A percentile compares a stretch with the other conserved stretches of the same genome.
Evolutionary conservation across 2,888 invertebrate species (phyloP).

Genomic region (Timandra comae): DNA sequence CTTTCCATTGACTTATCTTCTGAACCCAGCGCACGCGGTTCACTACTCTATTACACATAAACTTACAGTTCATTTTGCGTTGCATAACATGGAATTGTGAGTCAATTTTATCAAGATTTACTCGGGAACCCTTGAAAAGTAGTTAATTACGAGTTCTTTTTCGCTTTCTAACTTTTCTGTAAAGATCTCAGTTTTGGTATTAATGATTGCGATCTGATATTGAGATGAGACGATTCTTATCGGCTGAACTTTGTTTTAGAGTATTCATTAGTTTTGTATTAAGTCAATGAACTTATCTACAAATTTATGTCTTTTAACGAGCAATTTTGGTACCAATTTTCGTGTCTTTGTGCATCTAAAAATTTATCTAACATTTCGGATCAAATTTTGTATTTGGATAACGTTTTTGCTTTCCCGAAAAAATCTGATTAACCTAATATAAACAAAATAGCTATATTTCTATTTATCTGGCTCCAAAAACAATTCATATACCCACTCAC

Average conservation of each 20-base stretch:
- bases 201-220: constrained; percentile 5
- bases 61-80: constrained; percentile 28
- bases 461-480: too few species aligned
- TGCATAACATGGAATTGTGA: constrained; percentile 21
- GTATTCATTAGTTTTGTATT: too few species aligned
- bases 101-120: constrained; percentile 63
- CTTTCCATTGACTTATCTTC: constrained; percentile 70
- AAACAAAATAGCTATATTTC: too few species aligned
- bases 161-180: constrained; percentile 52
- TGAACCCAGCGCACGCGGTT: constrained; percentile 28
- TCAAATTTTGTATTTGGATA: too few species aligned
- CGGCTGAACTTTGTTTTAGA: background rate
- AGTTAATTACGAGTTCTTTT: constrained; percentile 59
- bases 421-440: too few species aligned
- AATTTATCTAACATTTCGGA: too few species aligned
- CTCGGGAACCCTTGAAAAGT: constrained; percentile 65
- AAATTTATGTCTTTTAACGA: too few species aligned
- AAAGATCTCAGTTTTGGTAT: constrained; percentile 24
- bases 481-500: too few species aligned
- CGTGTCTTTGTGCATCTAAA: too few species aligned
- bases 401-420: too few species aligned
- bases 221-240: constrained; percentile 1
- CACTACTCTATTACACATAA: constrained; percentile 30
- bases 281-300: too few species aligned
- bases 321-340: too few species aligned